These are phyloP conservation scores for Prunella fulvescens DNA, from an alignment of 2,113 vertebrate species.

Conservation along the genomic window DNA sequence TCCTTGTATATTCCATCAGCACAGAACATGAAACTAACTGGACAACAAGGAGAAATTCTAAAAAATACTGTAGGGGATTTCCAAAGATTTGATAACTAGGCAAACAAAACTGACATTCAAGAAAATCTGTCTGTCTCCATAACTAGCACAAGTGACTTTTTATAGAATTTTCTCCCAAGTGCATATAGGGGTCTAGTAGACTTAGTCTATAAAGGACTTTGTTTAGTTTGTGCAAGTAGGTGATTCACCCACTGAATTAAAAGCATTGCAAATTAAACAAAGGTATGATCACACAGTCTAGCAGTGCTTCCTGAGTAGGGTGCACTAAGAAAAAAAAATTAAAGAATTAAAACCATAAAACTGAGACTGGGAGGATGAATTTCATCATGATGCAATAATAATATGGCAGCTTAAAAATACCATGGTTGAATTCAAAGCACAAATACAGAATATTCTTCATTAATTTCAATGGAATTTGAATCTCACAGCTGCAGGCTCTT, in stretches of 20 bases:
- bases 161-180: not conserved
- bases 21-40: not conserved
- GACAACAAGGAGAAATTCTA: not conserved
- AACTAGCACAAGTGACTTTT: not conserved
- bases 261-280: not conserved
- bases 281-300: not conserved
- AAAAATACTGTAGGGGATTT: not conserved
- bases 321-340: not conserved
- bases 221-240: not conserved
- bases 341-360: not conserved
- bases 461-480: not conserved
- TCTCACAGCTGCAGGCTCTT: not conserved
- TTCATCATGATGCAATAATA: not conserved
- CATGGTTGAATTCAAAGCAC: not conserved
- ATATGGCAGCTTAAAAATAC: not conserved
- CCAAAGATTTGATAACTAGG: not conserved
- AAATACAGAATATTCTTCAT: not conserved
- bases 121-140: not conserved
- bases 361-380: not conserved
- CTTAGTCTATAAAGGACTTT: not conserved
- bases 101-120: not conserved
- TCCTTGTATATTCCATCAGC: not conserved
- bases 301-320: not conserved
- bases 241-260: not conserved
- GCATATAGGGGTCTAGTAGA: not conserved